A percentile compares a stretch with the other conserved stretches of the same genome.
Evolutionary conservation across 2,113 vertebrate genomes (phyloP).

Genomic region (Sinocyclocheilus maitianheensis): DNA sequence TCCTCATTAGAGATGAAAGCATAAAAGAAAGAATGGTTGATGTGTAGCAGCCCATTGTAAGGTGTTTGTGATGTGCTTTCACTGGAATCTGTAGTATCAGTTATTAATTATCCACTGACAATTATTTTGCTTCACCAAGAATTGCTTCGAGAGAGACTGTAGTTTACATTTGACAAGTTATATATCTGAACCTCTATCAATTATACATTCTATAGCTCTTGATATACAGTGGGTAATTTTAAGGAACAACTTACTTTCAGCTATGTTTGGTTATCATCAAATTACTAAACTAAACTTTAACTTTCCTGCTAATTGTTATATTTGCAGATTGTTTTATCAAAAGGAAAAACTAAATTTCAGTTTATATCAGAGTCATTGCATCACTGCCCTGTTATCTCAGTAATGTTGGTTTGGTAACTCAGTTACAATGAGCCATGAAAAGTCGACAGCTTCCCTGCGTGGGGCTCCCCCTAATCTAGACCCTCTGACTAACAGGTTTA

Average conservation of each 20-base stretch:
- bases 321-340: neutral
- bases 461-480: neutral
- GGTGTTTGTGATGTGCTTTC: neutral
- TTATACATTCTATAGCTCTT: neutral
- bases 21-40: neutral
- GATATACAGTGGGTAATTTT: neutral
- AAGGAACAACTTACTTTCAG: neutral
- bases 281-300: neutral
- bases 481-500: neutral
- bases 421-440: neutral
- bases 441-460: neutral
- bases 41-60: neutral
- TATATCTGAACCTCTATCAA: neutral
- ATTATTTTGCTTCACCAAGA: neutral
- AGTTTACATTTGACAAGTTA: neutral
- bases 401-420: neutral
- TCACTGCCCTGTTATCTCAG: neutral
- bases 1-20: conserved; percentile 23
- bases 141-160: neutral
- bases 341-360: neutral
- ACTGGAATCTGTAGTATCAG: neutral
- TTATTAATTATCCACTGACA: neutral
- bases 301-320: neutral
- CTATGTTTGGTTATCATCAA: neutral
- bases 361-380: neutral